phyloP scores from a whole-genome alignment of 2,888 invertebrate species.

The Mystacides longicornis region DNA sequence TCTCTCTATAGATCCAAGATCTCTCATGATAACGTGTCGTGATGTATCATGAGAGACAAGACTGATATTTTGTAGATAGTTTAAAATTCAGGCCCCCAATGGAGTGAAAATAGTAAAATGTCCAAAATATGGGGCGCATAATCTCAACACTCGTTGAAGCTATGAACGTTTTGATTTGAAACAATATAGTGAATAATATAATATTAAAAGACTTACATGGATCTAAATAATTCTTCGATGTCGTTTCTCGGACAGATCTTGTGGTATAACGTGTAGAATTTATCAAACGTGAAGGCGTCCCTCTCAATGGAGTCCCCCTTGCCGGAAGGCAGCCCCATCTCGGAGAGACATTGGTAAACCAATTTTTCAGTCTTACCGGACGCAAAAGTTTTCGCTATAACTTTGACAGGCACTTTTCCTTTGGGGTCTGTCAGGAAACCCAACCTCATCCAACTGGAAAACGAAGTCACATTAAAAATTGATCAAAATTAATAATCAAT shows the following conservation, averaged over 20 bases:
- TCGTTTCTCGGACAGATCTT: constrained; percentile 99
- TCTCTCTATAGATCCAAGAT: too few species aligned
- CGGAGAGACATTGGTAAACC: constrained; percentile 93
- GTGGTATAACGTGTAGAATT: constrained; percentile 96
- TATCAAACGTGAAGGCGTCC: constrained; percentile 94
- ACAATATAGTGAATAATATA: too few species aligned
- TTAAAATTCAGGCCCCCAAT: too few species aligned
- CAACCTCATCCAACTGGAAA: constrained; percentile 94
- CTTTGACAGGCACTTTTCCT: constrained; percentile 94
- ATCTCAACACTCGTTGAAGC: too few species aligned
- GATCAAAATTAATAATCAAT: too few species aligned
- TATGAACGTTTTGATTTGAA: too few species aligned
- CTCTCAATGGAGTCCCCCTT: constrained; percentile 95
- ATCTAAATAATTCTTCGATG: constrained; percentile 94
- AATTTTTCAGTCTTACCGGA: constrained; percentile 99
- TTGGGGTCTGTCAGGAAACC: constrained; percentile 89
- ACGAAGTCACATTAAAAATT: background rate
- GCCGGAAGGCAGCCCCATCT: constrained; percentile 87
- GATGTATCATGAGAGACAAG: too few species aligned
- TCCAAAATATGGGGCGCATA: too few species aligned
- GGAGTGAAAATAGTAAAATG: too few species aligned
- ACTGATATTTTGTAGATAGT: too few species aligned
- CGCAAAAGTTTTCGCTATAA: constrained; percentile 94
- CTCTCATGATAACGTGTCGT: too few species aligned
- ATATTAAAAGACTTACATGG: constrained; percentile 84